phyloP scores from a whole-genome alignment of 2,888 invertebrate genomes.

The Harpalus rubripes region DNA sequence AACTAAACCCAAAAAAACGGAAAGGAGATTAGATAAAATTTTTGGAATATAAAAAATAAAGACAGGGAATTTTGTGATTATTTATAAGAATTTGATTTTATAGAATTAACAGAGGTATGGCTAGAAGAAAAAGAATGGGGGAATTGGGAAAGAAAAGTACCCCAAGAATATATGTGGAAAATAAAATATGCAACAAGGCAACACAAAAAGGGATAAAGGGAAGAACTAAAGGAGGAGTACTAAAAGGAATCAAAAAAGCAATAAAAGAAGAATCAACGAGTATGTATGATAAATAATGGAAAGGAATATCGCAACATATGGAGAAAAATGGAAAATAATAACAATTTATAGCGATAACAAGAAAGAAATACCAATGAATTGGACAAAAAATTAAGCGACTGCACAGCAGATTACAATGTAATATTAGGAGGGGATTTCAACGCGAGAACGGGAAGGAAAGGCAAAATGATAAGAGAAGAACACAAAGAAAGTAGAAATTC shows the following conservation, averaged over 20 bases:
- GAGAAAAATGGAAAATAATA: background rate
- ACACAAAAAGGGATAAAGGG: background rate
- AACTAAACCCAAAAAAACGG: background rate
- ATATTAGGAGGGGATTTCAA: too few relatives aligned
- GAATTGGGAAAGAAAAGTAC: conserved; percentile 29
- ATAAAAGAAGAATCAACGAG: too few relatives aligned
- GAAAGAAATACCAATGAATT: conserved; percentile 30
- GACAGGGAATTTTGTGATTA: conserved; percentile 57
- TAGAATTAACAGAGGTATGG: conserved; percentile 64
- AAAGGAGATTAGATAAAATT: conserved; percentile 14
- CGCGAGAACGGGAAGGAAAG: too few relatives aligned
- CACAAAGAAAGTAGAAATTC: too few relatives aligned
- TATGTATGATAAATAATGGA: too few relatives aligned
- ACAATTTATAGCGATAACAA: conserved; percentile 14
- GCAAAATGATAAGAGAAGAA: too few relatives aligned
- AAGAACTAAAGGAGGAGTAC: conserved; percentile 30
- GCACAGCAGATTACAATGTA: too few relatives aligned
- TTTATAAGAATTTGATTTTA: conserved; percentile 43
- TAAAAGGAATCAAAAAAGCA: too few relatives aligned
- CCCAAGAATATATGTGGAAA: conserved; percentile 38
- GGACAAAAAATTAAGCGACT: conserved; percentile 27
- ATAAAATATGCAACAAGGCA: background rate
- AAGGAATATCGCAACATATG: too few relatives aligned
- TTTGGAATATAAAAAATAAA: conserved; percentile 56
- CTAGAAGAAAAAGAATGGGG: conserved; percentile 56